These are phyloP conservation scores for Mirounga angustirostris DNA, from an alignment of 2,113 vertebrate species.

Conservation along the genomic window DNA sequence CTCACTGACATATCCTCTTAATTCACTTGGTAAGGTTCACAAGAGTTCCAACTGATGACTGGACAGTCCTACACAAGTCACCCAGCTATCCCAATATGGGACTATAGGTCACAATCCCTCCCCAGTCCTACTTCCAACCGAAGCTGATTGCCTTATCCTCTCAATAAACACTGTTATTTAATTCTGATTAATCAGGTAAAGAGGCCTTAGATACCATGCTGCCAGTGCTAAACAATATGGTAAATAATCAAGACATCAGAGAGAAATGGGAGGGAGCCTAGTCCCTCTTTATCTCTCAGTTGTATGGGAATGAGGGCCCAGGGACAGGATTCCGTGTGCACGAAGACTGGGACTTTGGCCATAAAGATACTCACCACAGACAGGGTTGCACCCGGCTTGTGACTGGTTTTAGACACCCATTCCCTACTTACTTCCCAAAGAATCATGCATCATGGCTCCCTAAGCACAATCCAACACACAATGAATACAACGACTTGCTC, in stretches of 20 bases:
- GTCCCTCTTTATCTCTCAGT: neutral
- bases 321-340: neutral
- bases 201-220: neutral
- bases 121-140: neutral
- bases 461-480: conserved; percentile 12
- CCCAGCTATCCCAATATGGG: neutral
- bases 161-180: neutral
- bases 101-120: neutral
- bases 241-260: neutral
- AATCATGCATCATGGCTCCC: neutral
- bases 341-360: neutral
- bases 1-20: neutral
- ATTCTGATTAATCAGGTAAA: neutral
- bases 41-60: neutral
- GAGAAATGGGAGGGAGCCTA: neutral
- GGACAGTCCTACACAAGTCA: neutral
- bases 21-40: neutral
- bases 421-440: neutral
- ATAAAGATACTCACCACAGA: neutral
- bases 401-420: neutral
- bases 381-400: neutral
- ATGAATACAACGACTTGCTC: neutral
- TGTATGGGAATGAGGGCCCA: neutral
- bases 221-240: neutral
- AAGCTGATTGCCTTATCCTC: neutral